phyloP scores from a whole-genome alignment of 1,140 invertebrate species.

The Amyelois transitella region DNA sequence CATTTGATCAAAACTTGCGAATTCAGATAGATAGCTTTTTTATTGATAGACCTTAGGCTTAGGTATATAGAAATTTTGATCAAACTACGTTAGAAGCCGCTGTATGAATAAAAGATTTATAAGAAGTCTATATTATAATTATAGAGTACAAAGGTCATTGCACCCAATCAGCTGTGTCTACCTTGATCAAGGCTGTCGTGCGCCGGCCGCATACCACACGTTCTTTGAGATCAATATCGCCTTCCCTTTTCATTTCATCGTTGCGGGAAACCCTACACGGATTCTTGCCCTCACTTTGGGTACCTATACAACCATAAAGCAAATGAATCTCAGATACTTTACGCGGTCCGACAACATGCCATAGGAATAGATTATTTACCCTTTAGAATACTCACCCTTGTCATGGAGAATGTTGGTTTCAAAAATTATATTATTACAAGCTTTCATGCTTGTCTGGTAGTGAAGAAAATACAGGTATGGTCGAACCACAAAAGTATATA shows the following conservation, averaged over 20 bases:
- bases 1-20: no score
- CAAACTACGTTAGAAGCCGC: not conserved
- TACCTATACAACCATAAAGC: not conserved
- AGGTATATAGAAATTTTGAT: not conserved
- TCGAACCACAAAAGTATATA: no score
- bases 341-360: no score
- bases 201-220: constrained; percentile 22
- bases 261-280: constrained; percentile 14
- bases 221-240: constrained; percentile 24
- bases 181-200: constrained; percentile 31
- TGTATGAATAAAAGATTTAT: not conserved
- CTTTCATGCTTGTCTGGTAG: no score
- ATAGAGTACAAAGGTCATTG: constrained; percentile 13
- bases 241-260: constrained; percentile 20
- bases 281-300: constrained; percentile 8
- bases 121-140: not conserved
- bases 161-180: constrained; percentile 14
- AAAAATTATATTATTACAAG: no score
- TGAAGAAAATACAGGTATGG: no score
- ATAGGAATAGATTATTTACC: no score
- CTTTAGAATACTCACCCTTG: no score
- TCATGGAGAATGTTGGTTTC: no score
- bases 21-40: no score
- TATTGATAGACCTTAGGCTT: no score
- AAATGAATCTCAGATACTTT: no score